A percentile compares a stretch with the other conserved stretches of the same genome.
Evolutionary conservation across 2,113 vertebrate species (phyloP).

Genomic region (Strix aluco): DNA sequence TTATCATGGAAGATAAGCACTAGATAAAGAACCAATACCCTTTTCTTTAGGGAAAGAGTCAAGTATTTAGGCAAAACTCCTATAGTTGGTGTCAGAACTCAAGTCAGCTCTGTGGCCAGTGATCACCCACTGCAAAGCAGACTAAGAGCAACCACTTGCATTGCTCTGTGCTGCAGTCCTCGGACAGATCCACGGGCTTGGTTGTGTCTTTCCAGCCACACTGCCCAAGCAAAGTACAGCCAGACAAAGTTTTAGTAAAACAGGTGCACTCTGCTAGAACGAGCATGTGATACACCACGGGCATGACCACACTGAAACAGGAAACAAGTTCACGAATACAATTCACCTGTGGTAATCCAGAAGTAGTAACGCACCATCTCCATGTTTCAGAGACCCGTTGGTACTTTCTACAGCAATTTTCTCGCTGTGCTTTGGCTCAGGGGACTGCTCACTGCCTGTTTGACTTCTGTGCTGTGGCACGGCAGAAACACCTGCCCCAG

Average conservation of each 20-base stretch:
- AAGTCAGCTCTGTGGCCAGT: background rate
- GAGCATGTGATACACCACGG: background rate
- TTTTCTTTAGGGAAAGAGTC: background rate
- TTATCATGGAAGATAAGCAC: background rate
- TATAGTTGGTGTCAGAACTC: background rate
- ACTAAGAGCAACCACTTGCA: background rate
- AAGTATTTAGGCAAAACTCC: background rate
- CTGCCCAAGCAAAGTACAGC: background rate
- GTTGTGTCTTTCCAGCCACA: background rate
- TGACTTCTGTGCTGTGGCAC: background rate
- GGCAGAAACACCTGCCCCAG: background rate
- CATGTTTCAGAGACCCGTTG: fast-evolving
- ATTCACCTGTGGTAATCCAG: background rate
- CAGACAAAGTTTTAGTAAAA: background rate
- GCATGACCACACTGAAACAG: fast-evolving
- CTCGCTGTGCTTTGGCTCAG: background rate
- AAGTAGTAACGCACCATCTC: background rate
- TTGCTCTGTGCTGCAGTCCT: background rate
- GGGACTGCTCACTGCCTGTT: background rate
- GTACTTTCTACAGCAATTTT: background rate
- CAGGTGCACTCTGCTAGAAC: background rate
- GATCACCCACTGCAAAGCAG: background rate
- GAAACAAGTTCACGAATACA: background rate
- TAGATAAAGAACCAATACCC: background rate
- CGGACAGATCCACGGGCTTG: fast-evolving